A percentile compares a stretch with the other conserved stretches of the same genome.
Evolutionary conservation across 2,797 vertebrate species (phyloP).

Genomic region (Schizopygopsis pylzovi): DNA sequence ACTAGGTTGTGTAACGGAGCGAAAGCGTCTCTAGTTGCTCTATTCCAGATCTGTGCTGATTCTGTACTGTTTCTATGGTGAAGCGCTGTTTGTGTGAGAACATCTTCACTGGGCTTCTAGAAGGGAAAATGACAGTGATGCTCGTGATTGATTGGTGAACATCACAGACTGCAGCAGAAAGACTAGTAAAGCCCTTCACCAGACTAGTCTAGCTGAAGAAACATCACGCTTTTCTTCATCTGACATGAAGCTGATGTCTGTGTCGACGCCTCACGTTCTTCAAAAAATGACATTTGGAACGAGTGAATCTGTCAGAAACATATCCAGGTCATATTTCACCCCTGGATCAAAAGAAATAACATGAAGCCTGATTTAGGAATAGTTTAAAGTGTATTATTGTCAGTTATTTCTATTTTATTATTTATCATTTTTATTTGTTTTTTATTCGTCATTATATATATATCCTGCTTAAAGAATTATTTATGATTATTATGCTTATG

Average conservation of each 20-base stretch:
- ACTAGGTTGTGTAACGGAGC: background rate
- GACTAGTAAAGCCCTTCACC: constrained; percentile 52
- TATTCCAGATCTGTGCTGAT: constrained; percentile 79
- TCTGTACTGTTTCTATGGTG: constrained; percentile 79
- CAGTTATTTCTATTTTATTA: background rate
- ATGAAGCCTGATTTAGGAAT: background rate
- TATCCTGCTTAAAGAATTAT: no score
- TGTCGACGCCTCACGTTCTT: no score
- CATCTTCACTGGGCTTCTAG: constrained; percentile 66
- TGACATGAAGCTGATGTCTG: background rate
- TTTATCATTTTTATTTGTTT: background rate
- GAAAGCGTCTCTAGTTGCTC: constrained; percentile 68
- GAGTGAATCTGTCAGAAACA: background rate
- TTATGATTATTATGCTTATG: no score
- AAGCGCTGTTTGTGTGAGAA: constrained; percentile 77
- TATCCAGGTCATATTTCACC: background rate
- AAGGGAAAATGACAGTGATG: constrained; percentile 39
- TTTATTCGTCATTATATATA: no score
- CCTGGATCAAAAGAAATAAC: background rate
- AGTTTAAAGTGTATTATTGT: background rate
- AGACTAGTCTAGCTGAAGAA: constrained; percentile 48
- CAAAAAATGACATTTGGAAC: background rate
- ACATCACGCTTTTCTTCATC: background rate
- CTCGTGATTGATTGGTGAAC: constrained; percentile 33
- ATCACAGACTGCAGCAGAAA: constrained; percentile 22